Percentiles rank a stretch among this genome's conserved stretches.
Evolutionary conservation across 2,797 vertebrate genomes (phyloP).

Genomic region (Parauchenoglanis ngamensis): DNA sequence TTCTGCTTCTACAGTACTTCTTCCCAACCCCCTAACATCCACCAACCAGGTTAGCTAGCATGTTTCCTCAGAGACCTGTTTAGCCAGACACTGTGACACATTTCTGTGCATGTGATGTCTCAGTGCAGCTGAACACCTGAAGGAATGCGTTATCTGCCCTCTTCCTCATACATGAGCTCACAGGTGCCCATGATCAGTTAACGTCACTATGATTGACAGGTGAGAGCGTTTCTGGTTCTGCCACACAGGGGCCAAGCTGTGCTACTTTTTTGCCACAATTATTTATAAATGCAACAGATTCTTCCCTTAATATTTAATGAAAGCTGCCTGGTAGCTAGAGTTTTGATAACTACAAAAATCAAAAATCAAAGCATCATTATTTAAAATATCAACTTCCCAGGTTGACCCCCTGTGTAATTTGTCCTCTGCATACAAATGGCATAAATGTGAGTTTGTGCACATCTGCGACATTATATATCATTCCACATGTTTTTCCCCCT

Average conservation of each 20-base stretch:
- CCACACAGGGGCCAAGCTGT: not conserved
- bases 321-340: not conserved
- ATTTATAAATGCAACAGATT: not conserved
- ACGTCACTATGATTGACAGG: not conserved
- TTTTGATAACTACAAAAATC: not conserved
- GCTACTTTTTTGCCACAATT: not conserved
- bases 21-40: not conserved
- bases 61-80: not conserved
- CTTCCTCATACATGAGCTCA: not conserved
- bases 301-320: not conserved
- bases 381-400: not conserved
- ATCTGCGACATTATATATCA: not conserved
- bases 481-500: not conserved
- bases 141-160: not conserved
- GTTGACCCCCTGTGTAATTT: not conserved
- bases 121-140: not conserved
- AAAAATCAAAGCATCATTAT: not conserved
- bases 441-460: conserved; percentile 5
- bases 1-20: not conserved
- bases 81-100: not conserved
- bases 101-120: not conserved
- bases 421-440: not conserved
- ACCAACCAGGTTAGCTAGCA: not conserved
- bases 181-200: not conserved
- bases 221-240: not conserved